Evolutionary conservation across 2,797 vertebrate genomes (phyloP).

Genomic region (Nothura maculosa): DNA sequence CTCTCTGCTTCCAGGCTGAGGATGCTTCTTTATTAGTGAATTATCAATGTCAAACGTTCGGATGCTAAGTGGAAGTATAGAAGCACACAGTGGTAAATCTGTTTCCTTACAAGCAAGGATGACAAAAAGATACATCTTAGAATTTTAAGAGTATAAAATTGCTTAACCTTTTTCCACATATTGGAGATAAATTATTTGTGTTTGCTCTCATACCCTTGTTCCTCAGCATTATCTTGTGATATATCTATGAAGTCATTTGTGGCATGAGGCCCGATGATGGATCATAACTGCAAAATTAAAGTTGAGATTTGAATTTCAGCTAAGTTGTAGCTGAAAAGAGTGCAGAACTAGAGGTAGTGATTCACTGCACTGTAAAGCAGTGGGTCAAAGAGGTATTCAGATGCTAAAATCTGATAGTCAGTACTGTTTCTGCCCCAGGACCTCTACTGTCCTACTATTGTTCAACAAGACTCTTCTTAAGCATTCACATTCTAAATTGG

Average conservation of each 20-base stretch:
- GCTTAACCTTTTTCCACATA: background rate
- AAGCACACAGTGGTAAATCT: background rate
- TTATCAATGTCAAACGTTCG: background rate
- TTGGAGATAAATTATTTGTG: background rate
- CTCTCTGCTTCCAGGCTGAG: background rate
- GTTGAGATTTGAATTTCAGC: background rate
- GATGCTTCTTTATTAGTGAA: background rate
- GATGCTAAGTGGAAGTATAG: background rate
- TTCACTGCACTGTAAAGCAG: background rate
- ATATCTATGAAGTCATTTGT: background rate
- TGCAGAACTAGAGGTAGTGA: background rate
- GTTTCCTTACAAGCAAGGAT: background rate
- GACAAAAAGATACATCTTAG: background rate
- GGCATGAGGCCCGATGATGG: background rate
- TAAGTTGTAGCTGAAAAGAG: background rate
- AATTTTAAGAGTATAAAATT: background rate
- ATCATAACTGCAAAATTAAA: background rate
- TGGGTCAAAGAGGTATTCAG: rapidly evolving
- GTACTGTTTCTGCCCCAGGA: background rate
- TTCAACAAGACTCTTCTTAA: background rate
- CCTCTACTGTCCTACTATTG: background rate
- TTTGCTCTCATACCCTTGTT: background rate
- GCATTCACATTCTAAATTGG: background rate
- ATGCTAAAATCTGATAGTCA: background rate
- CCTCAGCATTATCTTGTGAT: background rate